Base-by-base conservation (phyloP, 2,797 vertebrate genomes). In the Chaetodon trifasciatus region DNA sequence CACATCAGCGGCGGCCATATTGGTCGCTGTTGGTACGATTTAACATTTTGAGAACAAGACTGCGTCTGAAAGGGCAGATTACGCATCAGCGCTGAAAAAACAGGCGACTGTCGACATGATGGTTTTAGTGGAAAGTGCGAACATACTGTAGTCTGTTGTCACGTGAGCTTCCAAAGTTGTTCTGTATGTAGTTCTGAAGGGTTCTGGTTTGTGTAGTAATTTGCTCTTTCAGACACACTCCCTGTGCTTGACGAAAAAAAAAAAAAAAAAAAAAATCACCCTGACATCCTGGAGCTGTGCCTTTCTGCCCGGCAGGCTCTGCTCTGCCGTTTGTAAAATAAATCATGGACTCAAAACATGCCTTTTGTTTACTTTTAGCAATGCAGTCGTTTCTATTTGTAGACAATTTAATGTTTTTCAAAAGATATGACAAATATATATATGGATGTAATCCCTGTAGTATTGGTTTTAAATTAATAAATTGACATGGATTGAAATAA, bases 291-390 rank as follows among this genome's bases (percentile, higher is more conserved):
- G 68, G 44, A 87, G 71, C 61, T 73, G 92, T 94, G 92, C 92
- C 92, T 94, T 72, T 80, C 60, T 67, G 53, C 71, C 16, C 32
- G 70, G 70, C 76, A 58, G 73, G 1, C 61, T 71, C 50, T 55
- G 63, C 7, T 44, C 82, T 83, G 70, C 76, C 58, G 11, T 76
- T 82, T 90, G 85, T 91, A 77, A 89, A 91, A 92, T 91, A 92
- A 94, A 93, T 57, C 53, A 52, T 70, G 39, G 32, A 70, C 52
- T 71, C 58, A 23, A 5, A 53, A 5, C 35, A 15, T 21, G 9
- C 70, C 46, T 70, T 74, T 77, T 60, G 39, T 70, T 64, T 47
- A 70, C 61, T 64, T 79, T 52, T 46, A 42, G 5, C 2, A 32
- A 19, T 47, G 32, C 40, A 44, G 2, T 0, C 19, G 19, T 39